Evolutionary conservation across 2,888 invertebrate species (phyloP).

Genomic region (Oscheius onirici): DNA sequence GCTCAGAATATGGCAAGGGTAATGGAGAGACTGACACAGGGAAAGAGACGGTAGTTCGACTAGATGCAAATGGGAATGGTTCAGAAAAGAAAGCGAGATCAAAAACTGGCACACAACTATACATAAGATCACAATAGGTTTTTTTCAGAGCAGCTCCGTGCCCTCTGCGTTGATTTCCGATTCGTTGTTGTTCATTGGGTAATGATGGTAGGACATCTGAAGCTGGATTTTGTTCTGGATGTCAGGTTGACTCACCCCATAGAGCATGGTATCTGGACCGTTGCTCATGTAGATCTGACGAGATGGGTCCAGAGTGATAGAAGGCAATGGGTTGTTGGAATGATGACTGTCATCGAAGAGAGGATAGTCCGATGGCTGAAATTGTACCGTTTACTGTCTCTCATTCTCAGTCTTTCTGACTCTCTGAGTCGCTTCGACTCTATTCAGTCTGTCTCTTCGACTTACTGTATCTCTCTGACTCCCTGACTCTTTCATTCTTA

Average conservation of each 20-base stretch:
- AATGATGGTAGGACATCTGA: conserved; percentile 13
- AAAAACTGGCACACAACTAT: not conserved
- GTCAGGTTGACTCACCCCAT: not conserved
- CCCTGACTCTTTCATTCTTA: not conserved
- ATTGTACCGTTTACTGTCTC: too few species aligned
- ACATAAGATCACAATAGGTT: not conserved
- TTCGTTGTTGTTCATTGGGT: conserved; percentile 17
- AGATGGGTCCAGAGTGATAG: conserved; percentile 14
- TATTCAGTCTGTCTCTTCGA: too few species aligned
- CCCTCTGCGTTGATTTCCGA: not conserved
- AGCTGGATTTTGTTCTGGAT: not conserved
- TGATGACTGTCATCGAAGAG: conserved; percentile 18
- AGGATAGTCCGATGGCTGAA: conserved; percentile 31
- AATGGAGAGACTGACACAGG: not conserved
- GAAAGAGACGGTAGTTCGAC: not conserved
- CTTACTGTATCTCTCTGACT: not conserved
- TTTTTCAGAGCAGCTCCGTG: not conserved
- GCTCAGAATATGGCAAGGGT: not conserved
- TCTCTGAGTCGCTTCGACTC: not conserved
- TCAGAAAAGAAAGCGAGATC: not conserved
- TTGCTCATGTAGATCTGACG: not conserved
- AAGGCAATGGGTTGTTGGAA: conserved; percentile 9
- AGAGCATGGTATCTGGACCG: conserved; percentile 8
- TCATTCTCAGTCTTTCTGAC: not conserved
- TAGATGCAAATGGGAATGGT: not conserved